A percentile compares a stretch with the other conserved stretches of the same genome.
Evolutionary conservation across 2,113 vertebrate genomes (phyloP).

Genomic region (Ondatra zibethicus): DNA sequence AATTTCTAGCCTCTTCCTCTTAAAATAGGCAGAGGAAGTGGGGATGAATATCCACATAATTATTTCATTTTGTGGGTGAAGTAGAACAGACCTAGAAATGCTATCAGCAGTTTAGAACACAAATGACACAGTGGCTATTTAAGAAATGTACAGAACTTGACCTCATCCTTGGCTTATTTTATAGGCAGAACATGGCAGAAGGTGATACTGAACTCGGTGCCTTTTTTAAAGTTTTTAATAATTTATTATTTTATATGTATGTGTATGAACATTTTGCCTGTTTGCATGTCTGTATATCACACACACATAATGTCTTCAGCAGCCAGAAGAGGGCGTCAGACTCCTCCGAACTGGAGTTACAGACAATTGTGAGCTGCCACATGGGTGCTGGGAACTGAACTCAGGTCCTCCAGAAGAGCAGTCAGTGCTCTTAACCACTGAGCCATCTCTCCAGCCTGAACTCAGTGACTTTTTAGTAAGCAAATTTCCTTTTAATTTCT

Average conservation of each 20-base stretch:
- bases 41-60: not conserved
- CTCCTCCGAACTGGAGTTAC: too few species aligned
- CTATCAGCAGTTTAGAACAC: not conserved
- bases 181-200: not conserved
- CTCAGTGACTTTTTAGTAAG: not conserved
- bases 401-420: too few species aligned
- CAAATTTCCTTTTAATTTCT: not conserved
- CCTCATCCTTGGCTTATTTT: conserved; percentile 7
- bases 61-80: conserved; percentile 23
- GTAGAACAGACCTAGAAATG: not conserved
- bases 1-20: not conserved
- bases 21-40: not conserved
- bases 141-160: not conserved
- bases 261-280: too few species aligned
- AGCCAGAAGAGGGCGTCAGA: too few species aligned
- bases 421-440: too few species aligned
- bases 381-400: too few species aligned
- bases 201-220: not conserved
- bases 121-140: not conserved
- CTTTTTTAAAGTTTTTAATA: not conserved
- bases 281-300: too few species aligned
- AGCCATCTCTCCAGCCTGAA: not conserved
- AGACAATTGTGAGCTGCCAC: too few species aligned
- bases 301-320: too few species aligned
- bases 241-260: too few species aligned